Evolutionary conservation across 2,888 invertebrate species (phyloP), one percentile per base, ranked within the genome.

Genomic region (Noctua comes): DNA sequence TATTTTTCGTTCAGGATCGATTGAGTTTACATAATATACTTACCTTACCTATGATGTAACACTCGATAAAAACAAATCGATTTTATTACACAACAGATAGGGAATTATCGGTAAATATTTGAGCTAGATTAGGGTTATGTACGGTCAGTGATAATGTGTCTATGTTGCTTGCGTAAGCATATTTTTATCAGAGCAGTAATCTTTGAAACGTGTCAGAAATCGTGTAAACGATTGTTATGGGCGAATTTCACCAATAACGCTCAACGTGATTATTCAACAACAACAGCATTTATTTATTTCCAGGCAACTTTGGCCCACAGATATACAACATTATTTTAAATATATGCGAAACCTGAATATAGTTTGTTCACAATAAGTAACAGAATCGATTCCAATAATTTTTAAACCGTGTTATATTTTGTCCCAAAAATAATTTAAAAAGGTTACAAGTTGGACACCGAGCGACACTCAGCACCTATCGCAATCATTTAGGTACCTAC

Each of bases 51-150:
- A 66, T 66, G 43, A 68, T 27, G n/a, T 59, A 66, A 62, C 18
- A 21, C 18, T 68, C 36, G 77, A 82, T 77, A 82, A 54, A 36
- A 62, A 11, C 3, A 59, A 46, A 77, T 71, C 59, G 36, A 70
- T 68, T 36, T 36, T 76, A 59, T 80, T 70, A 70, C 70, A 66
- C 43, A 81, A 81, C 21, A 24, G 68, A 80, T 80, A 80, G 40
- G 54, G 31, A 36, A 54, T 68, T 72, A 71, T 84, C 84, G 27
- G 40, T 54, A 65, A 65, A 57, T 73, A 43, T 85, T 85, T 80
- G 75, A 81, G 3, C 27, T 16, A 51, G 81, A 82, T 82, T 85
- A 85, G 13, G 18, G 21, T 73, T 80, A 72, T 68, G 57, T 46
- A 24, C 77, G 64, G 68, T 62, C 70, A 77, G 69, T 27, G 73